Conservation (phyloP, 2,888 invertebrate genomes). For the Dasypolia templi region DNA sequence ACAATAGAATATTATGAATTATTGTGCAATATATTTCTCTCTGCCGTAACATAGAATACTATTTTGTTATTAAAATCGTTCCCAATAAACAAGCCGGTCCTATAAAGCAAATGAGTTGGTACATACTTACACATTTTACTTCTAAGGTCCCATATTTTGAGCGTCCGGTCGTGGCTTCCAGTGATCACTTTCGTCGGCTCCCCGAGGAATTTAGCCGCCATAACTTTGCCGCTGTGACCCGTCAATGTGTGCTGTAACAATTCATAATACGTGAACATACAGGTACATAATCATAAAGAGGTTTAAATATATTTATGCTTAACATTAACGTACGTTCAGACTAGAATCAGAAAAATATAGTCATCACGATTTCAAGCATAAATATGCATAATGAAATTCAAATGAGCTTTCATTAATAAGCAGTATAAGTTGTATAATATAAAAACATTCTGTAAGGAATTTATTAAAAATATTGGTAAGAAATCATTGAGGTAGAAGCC, state of each 20-base stretch:
- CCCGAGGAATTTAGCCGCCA: constrained; percentile 98
- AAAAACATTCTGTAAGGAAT: constrained; percentile 17
- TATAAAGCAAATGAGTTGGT: constrained; percentile 59
- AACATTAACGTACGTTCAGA: constrained; percentile 24
- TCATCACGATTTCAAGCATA: constrained; percentile 31
- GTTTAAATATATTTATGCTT: constrained; percentile 18
- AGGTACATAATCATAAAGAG: background rate
- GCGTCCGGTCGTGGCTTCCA: constrained; percentile 99
- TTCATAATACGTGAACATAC: constrained; percentile 24
- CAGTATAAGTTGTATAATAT: background rate
- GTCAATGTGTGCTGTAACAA: constrained; percentile 95
- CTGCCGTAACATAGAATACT: constrained; percentile 44
- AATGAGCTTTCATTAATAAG: constrained; percentile 35
- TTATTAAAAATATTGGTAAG: constrained; percentile 24
- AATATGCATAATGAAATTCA: constrained; percentile 31
- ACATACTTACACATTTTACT: constrained; percentile 92
- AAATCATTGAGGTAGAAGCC: constrained; percentile 40
- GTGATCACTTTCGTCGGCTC: constrained; percentile 98
- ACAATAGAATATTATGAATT: constrained; percentile 63
- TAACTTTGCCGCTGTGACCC: constrained; percentile 99
- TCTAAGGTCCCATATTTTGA: constrained; percentile 99
- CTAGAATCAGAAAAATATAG: constrained; percentile 34
- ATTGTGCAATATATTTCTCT: constrained; percentile 61
- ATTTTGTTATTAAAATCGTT: constrained; percentile 62
- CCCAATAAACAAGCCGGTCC: constrained; percentile 51